Evolutionary conservation across 2,888 invertebrate species (phyloP).

Genomic region (Spisula subtruncata): DNA sequence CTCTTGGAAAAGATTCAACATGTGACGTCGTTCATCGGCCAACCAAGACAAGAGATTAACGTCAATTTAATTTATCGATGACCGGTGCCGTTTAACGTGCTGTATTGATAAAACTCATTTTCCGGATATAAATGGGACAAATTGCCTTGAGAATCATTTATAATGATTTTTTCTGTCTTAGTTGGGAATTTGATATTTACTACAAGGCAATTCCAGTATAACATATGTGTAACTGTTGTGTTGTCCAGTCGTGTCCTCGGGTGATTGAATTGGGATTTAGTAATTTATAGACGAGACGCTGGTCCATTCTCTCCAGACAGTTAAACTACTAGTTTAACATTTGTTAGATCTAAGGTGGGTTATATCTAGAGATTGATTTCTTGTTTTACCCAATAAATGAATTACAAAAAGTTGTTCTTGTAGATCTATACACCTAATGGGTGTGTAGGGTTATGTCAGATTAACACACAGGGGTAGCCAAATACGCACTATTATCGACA

Average conservation of each 20-base stretch:
- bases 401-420: no score
- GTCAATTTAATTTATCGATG: neutral
- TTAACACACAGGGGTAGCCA: no score
- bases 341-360: neutral
- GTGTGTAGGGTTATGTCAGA: no score
- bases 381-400: no score
- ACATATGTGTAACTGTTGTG: neutral
- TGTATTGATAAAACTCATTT: conserved; percentile 23
- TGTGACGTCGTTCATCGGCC: no score
- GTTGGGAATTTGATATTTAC: neutral
- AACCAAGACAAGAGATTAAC: neutral
- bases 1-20: no score
- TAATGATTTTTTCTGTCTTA: conserved; percentile 8
- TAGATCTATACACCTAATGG: no score
- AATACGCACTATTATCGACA: no score
- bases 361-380: neutral
- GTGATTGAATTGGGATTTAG: neutral
- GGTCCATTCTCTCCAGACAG: neutral
- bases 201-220: neutral
- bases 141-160: neutral
- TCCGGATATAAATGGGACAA: conserved; percentile 3
- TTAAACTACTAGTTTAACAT: neutral
- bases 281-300: neutral
- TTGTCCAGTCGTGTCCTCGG: neutral
- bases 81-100: neutral